phyloP scores from a whole-genome alignment of 2,888 invertebrate genomes.

The Polyommatus icarus region DNA sequence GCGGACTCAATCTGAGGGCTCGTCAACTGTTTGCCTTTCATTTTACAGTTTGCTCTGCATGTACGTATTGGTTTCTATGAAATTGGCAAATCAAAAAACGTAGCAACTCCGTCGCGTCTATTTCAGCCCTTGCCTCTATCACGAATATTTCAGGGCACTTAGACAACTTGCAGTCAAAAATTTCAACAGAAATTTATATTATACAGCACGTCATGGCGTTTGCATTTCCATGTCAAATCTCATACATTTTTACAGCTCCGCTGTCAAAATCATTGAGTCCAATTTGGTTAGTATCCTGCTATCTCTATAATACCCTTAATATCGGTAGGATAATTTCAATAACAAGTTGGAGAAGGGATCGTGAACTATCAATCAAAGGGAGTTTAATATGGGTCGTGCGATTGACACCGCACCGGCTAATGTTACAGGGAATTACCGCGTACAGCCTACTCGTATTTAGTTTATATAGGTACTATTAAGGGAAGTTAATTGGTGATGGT shows the following conservation, averaged over 20 bases:
- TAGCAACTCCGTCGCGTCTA: too few relatives aligned
- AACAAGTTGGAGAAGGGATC: constrained; percentile 16
- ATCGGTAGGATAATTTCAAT: constrained; percentile 5
- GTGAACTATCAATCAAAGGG: constrained; percentile 41
- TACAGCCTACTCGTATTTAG: constrained; percentile 9
- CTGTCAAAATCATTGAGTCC: too few relatives aligned
- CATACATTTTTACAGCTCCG: too few relatives aligned
- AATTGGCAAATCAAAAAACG: not conserved
- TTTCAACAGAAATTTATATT: too few relatives aligned
- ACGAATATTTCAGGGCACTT: too few relatives aligned
- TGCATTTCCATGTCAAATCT: too few relatives aligned
- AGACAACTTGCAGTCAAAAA: too few relatives aligned
- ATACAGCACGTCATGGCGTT: too few relatives aligned
- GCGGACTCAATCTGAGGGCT: not conserved
- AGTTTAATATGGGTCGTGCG: constrained; percentile 41
- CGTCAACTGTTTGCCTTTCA: not conserved
- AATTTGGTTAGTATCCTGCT: too few relatives aligned
- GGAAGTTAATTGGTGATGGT: too few relatives aligned
- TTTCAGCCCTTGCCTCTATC: too few relatives aligned
- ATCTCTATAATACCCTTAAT: not conserved
- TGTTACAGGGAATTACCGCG: constrained; percentile 33
- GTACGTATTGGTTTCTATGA: not conserved
- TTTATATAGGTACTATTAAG: too few relatives aligned
- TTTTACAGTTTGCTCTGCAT: not conserved
- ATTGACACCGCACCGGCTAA: constrained; percentile 41